A percentile compares a stretch with the other conserved stretches of the same genome.
Evolutionary conservation across 1,140 invertebrate species (phyloP).

Genomic region (Camponotus pennsylvanicus): DNA sequence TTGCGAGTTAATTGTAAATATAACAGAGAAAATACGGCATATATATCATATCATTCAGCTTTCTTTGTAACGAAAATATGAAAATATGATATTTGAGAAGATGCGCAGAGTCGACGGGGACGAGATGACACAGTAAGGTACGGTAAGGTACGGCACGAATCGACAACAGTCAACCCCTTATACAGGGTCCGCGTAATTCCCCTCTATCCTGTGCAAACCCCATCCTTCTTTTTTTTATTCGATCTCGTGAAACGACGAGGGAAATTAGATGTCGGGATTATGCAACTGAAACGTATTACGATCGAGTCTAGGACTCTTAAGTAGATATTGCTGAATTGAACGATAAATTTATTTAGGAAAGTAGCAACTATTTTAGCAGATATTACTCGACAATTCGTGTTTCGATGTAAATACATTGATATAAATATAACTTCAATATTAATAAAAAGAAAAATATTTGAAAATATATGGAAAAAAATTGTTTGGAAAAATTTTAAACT

Average conservation of each 20-base stretch:
- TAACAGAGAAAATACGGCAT: neutral
- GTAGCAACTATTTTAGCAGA: neutral
- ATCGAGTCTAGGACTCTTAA: constrained; percentile 15
- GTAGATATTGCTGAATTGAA: constrained; percentile 1
- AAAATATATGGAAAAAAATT: neutral
- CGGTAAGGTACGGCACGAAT: constrained; percentile 77
- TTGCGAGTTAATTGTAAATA: neutral
- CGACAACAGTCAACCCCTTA: constrained; percentile 65
- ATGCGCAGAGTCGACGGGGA: constrained; percentile 30
- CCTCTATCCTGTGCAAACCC: neutral
- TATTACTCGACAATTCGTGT: neutral
- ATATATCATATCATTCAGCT: neutral
- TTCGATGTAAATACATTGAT: neutral
- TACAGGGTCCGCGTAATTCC: constrained; percentile 32
- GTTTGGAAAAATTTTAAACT: neutral
- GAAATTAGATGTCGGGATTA: constrained; percentile 64
- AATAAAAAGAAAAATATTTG: too few relatives aligned
- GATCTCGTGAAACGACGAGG: constrained; percentile 18
- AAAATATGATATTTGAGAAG: constrained; percentile 66
- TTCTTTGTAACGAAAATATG: constrained; percentile 15
- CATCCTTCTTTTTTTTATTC: constrained; percentile 25
- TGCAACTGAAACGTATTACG: constrained; percentile 22
- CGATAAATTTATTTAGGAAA: neutral
- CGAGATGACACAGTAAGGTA: constrained; percentile 76
- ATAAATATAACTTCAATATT: neutral